A percentile compares a stretch with the other conserved stretches of the same genome.
Conservation (phyloP, 2,797 vertebrate genomes). For the Pangasius macronema region DNA sequence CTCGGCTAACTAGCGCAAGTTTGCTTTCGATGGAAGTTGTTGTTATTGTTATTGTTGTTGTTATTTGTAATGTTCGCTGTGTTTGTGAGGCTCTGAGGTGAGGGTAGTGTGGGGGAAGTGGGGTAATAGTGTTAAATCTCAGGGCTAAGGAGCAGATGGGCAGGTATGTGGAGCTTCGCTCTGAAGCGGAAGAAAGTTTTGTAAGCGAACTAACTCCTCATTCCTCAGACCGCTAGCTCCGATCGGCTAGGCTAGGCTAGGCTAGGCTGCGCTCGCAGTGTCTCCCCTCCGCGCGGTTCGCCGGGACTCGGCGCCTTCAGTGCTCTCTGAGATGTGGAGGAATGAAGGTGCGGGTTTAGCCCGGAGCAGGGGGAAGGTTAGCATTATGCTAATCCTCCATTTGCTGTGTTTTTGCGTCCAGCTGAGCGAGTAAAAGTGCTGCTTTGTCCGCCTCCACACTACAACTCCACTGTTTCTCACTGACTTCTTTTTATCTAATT, state of each 20-base stretch:
- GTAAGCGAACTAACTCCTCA: neutral
- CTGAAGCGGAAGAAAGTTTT: constrained; percentile 25
- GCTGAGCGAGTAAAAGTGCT: constrained; percentile 46
- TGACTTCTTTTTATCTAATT: neutral
- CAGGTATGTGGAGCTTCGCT: neutral
- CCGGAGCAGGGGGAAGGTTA: constrained; percentile 4
- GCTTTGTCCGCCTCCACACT: neutral
- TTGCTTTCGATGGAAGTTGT: neutral
- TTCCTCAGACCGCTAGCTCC: neutral
- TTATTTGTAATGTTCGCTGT: neutral
- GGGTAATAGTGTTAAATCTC: neutral
- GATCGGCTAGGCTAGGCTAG: neutral
- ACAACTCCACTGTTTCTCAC: neutral
- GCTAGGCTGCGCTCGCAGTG: neutral
- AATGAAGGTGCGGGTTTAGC: neutral
- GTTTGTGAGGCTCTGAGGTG: neutral
- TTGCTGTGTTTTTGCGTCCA: constrained; percentile 48
- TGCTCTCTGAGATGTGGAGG: neutral
- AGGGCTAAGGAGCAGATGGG: too few species aligned
- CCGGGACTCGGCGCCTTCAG: too few species aligned
- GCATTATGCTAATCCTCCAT: constrained; percentile 45
- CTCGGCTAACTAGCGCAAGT: constrained; percentile 24
- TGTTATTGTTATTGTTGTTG: neutral
- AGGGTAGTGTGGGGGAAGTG: neutral
- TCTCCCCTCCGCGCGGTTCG: neutral